Evolutionary conservation across 2,888 invertebrate genomes (phyloP).

Genomic region (Tinea pellionella): DNA sequence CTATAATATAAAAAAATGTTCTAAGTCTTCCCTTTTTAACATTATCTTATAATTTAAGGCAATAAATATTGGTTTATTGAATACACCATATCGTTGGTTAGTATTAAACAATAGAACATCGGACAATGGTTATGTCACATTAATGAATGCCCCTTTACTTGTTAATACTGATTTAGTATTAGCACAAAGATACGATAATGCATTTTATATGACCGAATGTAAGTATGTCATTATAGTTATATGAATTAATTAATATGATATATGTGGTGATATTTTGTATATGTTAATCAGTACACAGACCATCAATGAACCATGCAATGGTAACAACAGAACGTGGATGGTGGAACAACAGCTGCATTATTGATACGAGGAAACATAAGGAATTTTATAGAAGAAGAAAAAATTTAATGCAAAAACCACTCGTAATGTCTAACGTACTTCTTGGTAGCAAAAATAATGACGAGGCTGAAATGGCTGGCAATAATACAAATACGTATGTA

Average conservation of each 20-base stretch:
- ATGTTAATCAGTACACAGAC: conserved; percentile 34
- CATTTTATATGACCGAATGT: conserved; percentile 35
- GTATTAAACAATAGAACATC: conserved; percentile 19
- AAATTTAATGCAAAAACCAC: conserved; percentile 38
- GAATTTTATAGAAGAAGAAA: conserved; percentile 34
- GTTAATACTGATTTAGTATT: conserved; percentile 42
- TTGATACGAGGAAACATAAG: conserved; percentile 32
- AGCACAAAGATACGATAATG: conserved; percentile 23
- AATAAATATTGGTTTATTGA: conserved; percentile 25
- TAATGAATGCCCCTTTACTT: conserved; percentile 25
- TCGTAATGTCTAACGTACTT: conserved; percentile 48
- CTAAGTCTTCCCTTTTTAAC: too few relatives aligned
- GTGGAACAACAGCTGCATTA: conserved; percentile 29
- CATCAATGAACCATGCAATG: conserved; percentile 27
- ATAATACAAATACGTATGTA: not conserved
- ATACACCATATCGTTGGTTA: conserved; percentile 44
- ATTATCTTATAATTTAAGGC: conserved; percentile 24
- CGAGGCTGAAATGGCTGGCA: not conserved
- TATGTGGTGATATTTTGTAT: not conserved
- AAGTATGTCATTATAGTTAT: conserved; percentile 22
- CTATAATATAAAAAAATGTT: too few relatives aligned
- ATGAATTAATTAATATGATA: too few relatives aligned
- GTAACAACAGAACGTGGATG: conserved; percentile 30
- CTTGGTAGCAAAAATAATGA: conserved; percentile 42
- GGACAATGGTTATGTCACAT: not conserved